Conservation (phyloP, 1,140 invertebrate species). For the Drosophila melanogaster region Release_6_plus_ISO1_MT NT_033779.5:20355501-20356000, state of each 20-base stretch:
- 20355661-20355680: conserved; percentile 97
- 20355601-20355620: conserved; percentile 85
- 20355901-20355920: conserved; percentile 96
- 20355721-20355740: conserved; percentile 92
- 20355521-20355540: conserved; percentile 99
- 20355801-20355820: conserved; percentile 93
- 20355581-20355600: conserved; percentile 90
- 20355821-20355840: conserved; percentile 93
- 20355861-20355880: conserved; percentile 92
- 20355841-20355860: conserved; percentile 94
- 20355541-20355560: conserved; percentile 98
- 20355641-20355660: conserved; percentile 94
- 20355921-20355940: conserved; percentile 93
- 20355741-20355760: conserved; percentile 90
- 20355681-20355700: conserved; percentile 94
- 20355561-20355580: conserved; percentile 98
- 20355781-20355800: neutral
- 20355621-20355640: conserved; percentile 89
- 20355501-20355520: conserved; percentile 96
- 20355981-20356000: conserved; percentile 96
- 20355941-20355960: conserved; percentile 93
- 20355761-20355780: too few species aligned
- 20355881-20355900: conserved; percentile 92
- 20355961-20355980: conserved; percentile 96
- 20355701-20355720: conserved; percentile 93